These are phyloP conservation scores for Muntiacus muntjak DNA, from an alignment of 2,113 vertebrate species.

Conservation along the genomic window DNA sequence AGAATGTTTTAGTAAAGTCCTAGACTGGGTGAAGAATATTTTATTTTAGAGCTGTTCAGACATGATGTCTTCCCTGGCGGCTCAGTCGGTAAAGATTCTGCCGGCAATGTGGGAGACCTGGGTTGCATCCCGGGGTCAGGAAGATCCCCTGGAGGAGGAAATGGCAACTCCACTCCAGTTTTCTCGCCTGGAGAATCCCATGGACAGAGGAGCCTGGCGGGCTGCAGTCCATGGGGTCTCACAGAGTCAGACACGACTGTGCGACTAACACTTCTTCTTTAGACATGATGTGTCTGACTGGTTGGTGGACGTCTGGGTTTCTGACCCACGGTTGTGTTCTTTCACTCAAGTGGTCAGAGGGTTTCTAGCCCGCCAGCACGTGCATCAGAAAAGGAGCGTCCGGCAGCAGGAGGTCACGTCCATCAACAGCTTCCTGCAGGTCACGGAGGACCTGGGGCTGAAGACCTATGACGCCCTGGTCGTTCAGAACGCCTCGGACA, in stretches of 20 bases:
- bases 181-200: background rate
- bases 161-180: background rate
- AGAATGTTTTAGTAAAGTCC: background rate
- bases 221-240: background rate
- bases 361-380: constrained; percentile 88
- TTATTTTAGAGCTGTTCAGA: background rate
- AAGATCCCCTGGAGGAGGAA: background rate
- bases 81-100: background rate
- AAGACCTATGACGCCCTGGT: constrained; percentile 90
- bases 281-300: background rate
- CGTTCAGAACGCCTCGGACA: constrained; percentile 94
- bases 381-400: constrained; percentile 80
- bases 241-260: background rate
- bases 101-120: background rate
- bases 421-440: constrained; percentile 89
- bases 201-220: background rate
- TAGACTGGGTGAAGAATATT: background rate
- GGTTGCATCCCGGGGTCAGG: background rate
- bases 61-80: background rate
- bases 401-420: constrained; percentile 84
- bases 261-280: background rate
- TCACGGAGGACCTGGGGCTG: constrained; percentile 90
- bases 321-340: constrained; percentile 58
- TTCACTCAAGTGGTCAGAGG: constrained; percentile 86
- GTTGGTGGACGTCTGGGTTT: background rate